Evolutionary conservation across 2,797 vertebrate species (phyloP).

Genomic region (Halcyon badia): DNA sequence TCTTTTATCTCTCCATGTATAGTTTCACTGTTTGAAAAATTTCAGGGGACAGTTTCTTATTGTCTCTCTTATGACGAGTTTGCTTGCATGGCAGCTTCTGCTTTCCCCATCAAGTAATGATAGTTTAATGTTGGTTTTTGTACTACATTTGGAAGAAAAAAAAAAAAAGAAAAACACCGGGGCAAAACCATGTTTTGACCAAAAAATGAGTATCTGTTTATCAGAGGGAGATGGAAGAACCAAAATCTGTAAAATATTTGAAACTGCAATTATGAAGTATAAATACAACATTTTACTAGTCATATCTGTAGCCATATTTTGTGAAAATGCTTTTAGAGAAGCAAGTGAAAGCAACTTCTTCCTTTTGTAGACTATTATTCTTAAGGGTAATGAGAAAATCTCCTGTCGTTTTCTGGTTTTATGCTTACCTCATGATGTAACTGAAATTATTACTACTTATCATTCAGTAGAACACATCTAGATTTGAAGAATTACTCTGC

Average conservation of each 20-base stretch:
- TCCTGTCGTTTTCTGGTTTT: background rate
- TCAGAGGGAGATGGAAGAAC: background rate
- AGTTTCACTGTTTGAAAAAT: conserved; percentile 37
- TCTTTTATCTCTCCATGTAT: background rate
- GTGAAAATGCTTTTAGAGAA: background rate
- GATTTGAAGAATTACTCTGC: background rate
- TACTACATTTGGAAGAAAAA: background rate
- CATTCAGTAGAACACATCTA: background rate
- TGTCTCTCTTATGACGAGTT: background rate
- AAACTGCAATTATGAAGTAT: background rate
- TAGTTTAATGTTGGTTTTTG: background rate
- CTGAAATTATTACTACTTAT: background rate
- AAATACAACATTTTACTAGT: background rate
- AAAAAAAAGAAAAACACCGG: background rate
- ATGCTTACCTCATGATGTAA: background rate
- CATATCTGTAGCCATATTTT: background rate
- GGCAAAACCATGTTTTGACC: background rate
- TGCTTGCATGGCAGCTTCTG: background rate
- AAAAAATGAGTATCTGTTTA: background rate
- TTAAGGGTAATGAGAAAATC: background rate
- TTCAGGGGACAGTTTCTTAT: background rate
- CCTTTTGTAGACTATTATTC: background rate
- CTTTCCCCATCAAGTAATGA: background rate
- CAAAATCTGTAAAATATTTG: background rate
- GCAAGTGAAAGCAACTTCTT: background rate